Evolutionary conservation across 2,888 invertebrate genomes (phyloP).

Genomic region (Caenorhabditis zanzibari): DNA sequence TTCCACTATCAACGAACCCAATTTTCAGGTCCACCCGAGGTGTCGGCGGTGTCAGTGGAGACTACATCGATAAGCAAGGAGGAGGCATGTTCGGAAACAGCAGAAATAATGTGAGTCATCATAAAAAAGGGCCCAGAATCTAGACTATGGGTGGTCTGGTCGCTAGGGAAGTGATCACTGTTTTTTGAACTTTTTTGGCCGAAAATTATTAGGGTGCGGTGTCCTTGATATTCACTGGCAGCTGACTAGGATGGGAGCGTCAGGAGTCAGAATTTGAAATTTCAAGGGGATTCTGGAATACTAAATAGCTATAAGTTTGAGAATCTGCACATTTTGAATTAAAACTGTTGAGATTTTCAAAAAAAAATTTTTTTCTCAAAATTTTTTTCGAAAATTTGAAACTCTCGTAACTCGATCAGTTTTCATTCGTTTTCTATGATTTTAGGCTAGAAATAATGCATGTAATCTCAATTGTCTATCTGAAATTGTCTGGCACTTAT

Average conservation of each 20-base stretch:
- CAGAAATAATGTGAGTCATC: conserved; percentile 74
- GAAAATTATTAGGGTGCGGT: too few species aligned
- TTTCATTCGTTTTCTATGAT: too few species aligned
- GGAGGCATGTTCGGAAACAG: conserved; percentile 74
- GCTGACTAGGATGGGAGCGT: neutral
- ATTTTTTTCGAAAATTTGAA: too few species aligned
- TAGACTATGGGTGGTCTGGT: too few species aligned
- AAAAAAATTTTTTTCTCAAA: too few species aligned
- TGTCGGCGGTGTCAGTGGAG: conserved; percentile 79
- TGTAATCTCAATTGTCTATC: too few species aligned
- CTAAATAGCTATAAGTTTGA: neutral
- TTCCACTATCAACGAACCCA: neutral
- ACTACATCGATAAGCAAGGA: conserved; percentile 73
- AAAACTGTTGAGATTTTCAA: too few species aligned
- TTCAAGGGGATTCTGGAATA: neutral
- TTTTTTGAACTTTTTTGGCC: conserved; percentile 13
- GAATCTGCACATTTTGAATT: too few species aligned
- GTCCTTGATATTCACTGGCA: neutral
- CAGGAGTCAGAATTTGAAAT: neutral
- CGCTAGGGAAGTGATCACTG: neutral
- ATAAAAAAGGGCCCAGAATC: too few species aligned
- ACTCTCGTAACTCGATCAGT: too few species aligned
- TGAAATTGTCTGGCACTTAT: too few species aligned
- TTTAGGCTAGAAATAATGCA: too few species aligned
- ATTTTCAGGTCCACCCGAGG: conserved; percentile 78